Evolutionary conservation across 2,113 vertebrate species (phyloP), one percentile per base, ranked within the genome.

Genomic region (Cricetomys ansorgei): DNA sequence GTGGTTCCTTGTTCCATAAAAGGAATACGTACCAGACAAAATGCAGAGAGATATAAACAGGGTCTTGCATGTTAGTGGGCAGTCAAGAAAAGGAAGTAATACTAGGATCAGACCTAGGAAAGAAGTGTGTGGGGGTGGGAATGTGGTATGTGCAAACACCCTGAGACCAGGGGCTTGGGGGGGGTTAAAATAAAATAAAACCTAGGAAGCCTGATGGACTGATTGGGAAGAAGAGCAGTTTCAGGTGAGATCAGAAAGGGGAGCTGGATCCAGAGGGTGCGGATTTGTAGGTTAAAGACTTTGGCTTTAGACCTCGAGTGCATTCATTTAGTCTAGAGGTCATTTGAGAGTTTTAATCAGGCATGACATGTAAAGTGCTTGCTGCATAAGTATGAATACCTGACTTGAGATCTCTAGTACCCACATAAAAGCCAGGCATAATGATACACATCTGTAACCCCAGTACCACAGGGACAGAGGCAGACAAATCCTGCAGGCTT

Each of bases 281-380:
- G 5, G 53, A 11, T 29, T 37, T 6, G 2, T 1, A 86, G 43
- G 29, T 31, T 34, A 59, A 69, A 6, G 45, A 40, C 21, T 79
- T 73, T 53, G 31, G 55, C 69, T 87, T 96, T 92, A 64, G n/a
- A 83, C 43, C 27, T 29, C 59, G 65, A 80, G 43, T 31, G 31
- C 7, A n/a, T 62, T 88, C 21, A 70, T 81, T 85, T 48, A 27
- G 29, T 43, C 79, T n/a, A 88, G 87, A 87, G 73, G 37, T 45
- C 73, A 76, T 11, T 59, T 87, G 67, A 75, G 53, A 85, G 8
- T 73, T 89, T 92, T 87, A 75, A 72, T 77, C 37, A 83, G 48
- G 23, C 55, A 15, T 37, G 27, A 15, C 8, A 37, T 53, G 23
- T 27, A 59, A 40, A 57, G 55, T 81, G 12, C 37, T 59, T 27